Base-by-base conservation (phyloP, 2,797 vertebrate genomes). In the Rhadinocentrus ornatus region DNA sequence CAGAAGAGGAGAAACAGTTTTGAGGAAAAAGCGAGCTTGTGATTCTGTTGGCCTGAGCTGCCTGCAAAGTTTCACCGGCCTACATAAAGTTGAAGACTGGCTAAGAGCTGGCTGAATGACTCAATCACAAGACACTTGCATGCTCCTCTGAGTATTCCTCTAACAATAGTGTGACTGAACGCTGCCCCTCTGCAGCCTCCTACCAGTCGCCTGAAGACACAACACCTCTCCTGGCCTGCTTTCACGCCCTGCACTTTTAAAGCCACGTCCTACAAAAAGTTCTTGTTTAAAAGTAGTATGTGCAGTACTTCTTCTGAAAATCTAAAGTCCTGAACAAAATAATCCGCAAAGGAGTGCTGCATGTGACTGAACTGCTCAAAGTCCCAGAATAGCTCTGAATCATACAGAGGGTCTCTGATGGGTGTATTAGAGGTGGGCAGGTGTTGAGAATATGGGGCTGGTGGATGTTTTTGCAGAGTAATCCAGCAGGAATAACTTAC, bases 21-120 rank as follows among this genome's bases (percentile, higher is more conserved):
- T 69, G 54, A 67, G 69, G 63, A 55, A 75, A 73, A 75, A 85
- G 67, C 29, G 1, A 86, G 76, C 69, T 63, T 67, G 79, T 73
- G 78, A 80, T 84, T 80, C 58, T 73, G 73, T 80, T 83, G 83
- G 83, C 80, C 64, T 27, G 55, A 73, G 74, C 69, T 32, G 50
- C 81, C 80, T 70, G 77, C 59, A 89, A 92, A 89, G 79, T 92
- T 86, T 79, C 63, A n/a, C 48, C 90, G 92, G 83, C 93, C 94
- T 90, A 93, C 72, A 92, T 93, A 93, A 83, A 82, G 87, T 69
- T 73, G 72, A 82, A 70, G 88, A 71, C 83, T 63, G 72, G 34
- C 72, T 65, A 55, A 35, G 50, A 63, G 61, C 61, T 29, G 78
- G 75, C 69, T 39, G 32, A 78, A 61, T 61, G 82, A 77, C 81